Base-by-base conservation (phyloP, 2,113 vertebrate genomes). In the Mirounga angustirostris region DNA sequence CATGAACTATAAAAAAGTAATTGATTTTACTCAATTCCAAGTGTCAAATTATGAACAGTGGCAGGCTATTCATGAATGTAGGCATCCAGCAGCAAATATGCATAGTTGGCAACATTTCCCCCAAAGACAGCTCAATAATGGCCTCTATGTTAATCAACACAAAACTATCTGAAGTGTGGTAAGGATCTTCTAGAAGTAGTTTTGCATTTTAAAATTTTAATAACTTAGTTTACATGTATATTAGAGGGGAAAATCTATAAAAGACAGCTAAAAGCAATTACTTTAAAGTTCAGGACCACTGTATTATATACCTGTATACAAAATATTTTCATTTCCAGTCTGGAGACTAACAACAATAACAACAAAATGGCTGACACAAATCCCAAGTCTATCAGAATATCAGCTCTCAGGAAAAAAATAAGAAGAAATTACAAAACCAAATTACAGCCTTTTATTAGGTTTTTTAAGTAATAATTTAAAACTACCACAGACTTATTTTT, bases 1-100 rank as follows among this genome's bases (percentile, higher is more conserved):
- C 81, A 95, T 71, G 46, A 95, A 81, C 80, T 85, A 96, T 92
- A 91, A 96, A 97, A 89, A 84, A 36, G 26, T 76, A 96, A 97
- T 97, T 90, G 74, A 96, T 81, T 96, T 95, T 90, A 76, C 36
- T 95, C 86, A 98, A 71, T 93, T 96, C 18, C 30, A 92, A 94
- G 69, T 84, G 67, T 43, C 90, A 95, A 71, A 80, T 94, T 92
- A 65, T 58, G 83, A 69, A 7, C 36, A 63, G 1, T 43, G 28
- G 19, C 79, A 84, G 92, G 36, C 50, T 96, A 50, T 71, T 96
- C 80, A 82, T 94, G 94, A 94, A 85, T 87, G 33, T 69, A 19
- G 18, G 22, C 69, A 78, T 85, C 73, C 30, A 80, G 33, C 13
- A 71, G 84, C 33, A 96, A 76, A 84, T 87, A 65, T 59, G 14